phyloP scores from a whole-genome alignment of 2,888 invertebrate species.

The Philopedon plagiatum region DNA sequence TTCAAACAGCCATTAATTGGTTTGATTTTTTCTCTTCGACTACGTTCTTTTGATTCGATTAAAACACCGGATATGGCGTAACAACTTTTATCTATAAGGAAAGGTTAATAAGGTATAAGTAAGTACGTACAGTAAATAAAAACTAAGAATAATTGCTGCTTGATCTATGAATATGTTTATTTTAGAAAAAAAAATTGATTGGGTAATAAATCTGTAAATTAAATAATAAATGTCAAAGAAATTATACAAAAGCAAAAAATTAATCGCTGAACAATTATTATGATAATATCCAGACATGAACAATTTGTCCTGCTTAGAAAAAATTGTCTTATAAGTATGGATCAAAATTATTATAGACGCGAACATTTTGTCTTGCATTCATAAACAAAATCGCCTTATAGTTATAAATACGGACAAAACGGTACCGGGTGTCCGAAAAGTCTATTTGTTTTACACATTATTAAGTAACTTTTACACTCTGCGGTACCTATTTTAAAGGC shows the following conservation, averaged over 20 bases:
- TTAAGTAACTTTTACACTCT: too few relatives aligned
- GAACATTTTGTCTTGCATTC: too few relatives aligned
- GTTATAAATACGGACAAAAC: too few relatives aligned
- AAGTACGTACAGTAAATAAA: conserved; percentile 15
- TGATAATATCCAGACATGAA: too few relatives aligned
- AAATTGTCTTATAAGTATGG: too few relatives aligned
- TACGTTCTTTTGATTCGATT: conserved; percentile 9
- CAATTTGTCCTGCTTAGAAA: too few relatives aligned
- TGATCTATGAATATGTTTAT: conserved; percentile 17
- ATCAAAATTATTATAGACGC: too few relatives aligned
- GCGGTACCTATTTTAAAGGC: too few relatives aligned
- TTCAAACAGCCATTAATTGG: conserved; percentile 34
- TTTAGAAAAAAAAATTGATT: background rate
- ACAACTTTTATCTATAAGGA: conserved; percentile 21
- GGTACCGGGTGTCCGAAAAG: too few relatives aligned
- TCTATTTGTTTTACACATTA: too few relatives aligned
- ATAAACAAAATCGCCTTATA: too few relatives aligned
- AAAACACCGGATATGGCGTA: conserved; percentile 37
- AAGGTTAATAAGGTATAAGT: conserved; percentile 42
- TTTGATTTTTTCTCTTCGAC: conserved; percentile 28
- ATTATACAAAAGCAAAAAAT: background rate
- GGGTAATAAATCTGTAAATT: background rate
- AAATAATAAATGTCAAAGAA: background rate
- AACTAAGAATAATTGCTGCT: conserved; percentile 9
- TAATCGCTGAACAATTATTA: too few relatives aligned